Evolutionary conservation across 2,888 invertebrate species (phyloP), one percentile per base, ranked within the genome.

Genomic region (Nowickia ferox): DNA sequence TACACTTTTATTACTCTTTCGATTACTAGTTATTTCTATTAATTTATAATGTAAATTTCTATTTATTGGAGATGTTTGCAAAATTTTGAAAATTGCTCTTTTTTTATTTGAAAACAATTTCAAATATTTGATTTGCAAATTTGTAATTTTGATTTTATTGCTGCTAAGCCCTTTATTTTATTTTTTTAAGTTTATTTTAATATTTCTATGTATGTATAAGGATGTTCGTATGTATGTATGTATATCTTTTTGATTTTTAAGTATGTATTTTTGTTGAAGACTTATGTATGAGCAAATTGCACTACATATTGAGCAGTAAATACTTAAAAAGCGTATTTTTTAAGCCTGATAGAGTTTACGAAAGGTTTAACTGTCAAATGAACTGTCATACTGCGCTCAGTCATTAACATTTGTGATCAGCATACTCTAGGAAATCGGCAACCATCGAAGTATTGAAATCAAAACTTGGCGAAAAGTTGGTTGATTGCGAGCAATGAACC

Each of bases 101-200:
- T 42, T 72, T 74, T 71, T 84, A 53, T 76, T 84, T 61, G 65
- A 53, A 65, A 72, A 22, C 51, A 51, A 66, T 55, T 85, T 77
- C n/a, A 15, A 59, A 51, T 83, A 66, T 87, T 87, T 68, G 75
- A 87, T 86, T 88, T 87, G 85, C 78, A 87, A 71, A 30, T 30
- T 30, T 30, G 81, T 89, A 89, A 89, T 92, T 92, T 92, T 92
- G 92, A 92, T 92, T 92, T 91, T 91, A 88, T 90, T 92, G 92
- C 92, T 91, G 89, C 90, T 90, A 92, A 93, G 92, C 92, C 92
- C 90, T 90, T 90, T 51, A 38, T 17, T 38, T 30, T 89, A 30
- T 87, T 88, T 88, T 87, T 61, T 19, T 8, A 63, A 55, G 22
- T 53, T 68, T 66, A 38, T 74, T 48, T 74, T 48, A 1, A 74